These are phyloP conservation scores for Cepaea nemoralis DNA, from an alignment of 1,140 invertebrate species.

Conservation along the genomic window DNA sequence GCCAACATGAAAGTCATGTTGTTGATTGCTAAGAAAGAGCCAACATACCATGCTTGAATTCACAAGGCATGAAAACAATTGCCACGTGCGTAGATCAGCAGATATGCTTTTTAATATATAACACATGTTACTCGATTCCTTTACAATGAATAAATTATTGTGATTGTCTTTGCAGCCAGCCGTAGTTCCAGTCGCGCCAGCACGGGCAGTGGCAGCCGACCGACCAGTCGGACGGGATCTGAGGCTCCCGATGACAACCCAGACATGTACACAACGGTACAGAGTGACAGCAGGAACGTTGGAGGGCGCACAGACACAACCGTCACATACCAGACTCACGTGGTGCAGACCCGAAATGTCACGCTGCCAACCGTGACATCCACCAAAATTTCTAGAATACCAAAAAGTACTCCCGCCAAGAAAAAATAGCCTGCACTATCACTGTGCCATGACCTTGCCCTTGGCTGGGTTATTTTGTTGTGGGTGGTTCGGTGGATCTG, in stretches of 20 bases:
- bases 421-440: constrained; percentile 21
- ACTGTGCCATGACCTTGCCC: not conserved
- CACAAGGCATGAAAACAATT: too few species aligned
- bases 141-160: not conserved
- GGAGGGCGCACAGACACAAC: constrained; percentile 66
- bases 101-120: too few species aligned
- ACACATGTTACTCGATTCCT: too few species aligned
- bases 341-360: constrained; percentile 57
- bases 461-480: not conserved
- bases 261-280: constrained; percentile 66
- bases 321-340: constrained; percentile 67
- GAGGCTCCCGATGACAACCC: constrained; percentile 80
- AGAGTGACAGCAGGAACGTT: constrained; percentile 59
- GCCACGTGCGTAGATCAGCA: too few species aligned
- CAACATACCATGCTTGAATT: too few species aligned
- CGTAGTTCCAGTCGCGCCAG: constrained; percentile 65
- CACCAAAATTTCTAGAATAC: constrained; percentile 48
- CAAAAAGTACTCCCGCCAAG: constrained; percentile 45
- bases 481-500: not conserved
- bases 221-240: constrained; percentile 90
- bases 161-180: constrained; percentile 49
- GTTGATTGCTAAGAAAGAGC: too few species aligned
- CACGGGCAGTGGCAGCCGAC: constrained; percentile 81
- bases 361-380: constrained; percentile 47
- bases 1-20: too few species aligned